Conservation (phyloP, 2,888 invertebrate genomes). For the Volucella inflata region DNA sequence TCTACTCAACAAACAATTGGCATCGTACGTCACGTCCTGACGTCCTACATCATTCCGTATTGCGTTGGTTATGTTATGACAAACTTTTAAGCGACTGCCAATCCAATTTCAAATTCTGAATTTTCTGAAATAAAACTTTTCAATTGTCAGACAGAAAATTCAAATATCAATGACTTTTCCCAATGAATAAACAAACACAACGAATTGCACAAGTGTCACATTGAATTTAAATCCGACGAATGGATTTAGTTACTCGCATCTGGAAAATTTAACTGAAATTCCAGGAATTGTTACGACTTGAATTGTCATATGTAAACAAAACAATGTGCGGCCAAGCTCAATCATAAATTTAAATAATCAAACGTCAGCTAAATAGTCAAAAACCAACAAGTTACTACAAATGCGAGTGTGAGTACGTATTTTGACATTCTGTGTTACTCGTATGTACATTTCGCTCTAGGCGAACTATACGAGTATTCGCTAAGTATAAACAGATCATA, state of each 20-base stretch:
- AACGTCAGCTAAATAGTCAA: no score
- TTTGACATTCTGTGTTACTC: no score
- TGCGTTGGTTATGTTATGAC: not conserved
- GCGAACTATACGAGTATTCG: no score
- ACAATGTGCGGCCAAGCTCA: not conserved
- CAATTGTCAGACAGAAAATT: constrained; percentile 1
- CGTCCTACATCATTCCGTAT: not conserved
- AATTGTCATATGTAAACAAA: not conserved
- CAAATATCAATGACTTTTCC: constrained; percentile 18
- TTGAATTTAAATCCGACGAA: not conserved
- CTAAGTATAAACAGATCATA: constrained; percentile 4
- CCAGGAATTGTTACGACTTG: not conserved
- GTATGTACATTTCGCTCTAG: not conserved
- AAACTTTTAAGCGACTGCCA: not conserved
- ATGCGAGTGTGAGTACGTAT: no score
- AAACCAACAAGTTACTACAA: no score
- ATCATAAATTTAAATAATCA: no score
- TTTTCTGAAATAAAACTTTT: not conserved
- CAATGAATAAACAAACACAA: constrained; percentile 10
- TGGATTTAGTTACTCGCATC: not conserved
- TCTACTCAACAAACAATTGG: not conserved
- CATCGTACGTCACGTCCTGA: not conserved
- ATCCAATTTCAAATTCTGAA: not conserved
- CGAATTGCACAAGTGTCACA: constrained; percentile 11
- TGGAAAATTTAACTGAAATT: not conserved